Base-by-base conservation (phyloP, 2,888 invertebrate species). In the Conistra vaccinii region DNA sequence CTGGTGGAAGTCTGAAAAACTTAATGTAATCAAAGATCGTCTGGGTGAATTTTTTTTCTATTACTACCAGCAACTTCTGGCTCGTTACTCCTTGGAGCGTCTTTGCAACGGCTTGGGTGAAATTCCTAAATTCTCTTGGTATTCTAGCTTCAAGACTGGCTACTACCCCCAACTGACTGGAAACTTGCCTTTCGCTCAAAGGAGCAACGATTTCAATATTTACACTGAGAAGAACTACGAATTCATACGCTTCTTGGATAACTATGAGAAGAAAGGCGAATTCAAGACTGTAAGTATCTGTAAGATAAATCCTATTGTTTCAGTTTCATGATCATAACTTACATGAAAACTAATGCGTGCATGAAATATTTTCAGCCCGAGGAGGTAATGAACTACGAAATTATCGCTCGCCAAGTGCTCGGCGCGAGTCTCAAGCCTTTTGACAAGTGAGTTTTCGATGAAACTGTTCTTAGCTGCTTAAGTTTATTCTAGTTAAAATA, bases 61-160 rank as follows among this genome's bases (percentile, higher is more conserved):
- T 94, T 95, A 96, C 90, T 97, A 98, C 90, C 97, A 98, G 89
- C 97, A 98, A 91, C 89, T 98, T 23, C 90, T 97, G 87, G 97
- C 97, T 78, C 97, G 98, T 89, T 98, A 97, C 95, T 97, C 97
- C 89, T 92, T 98, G 89, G 98, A 98, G 89, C 97, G 98, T 92
- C 93, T 97, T 73, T 96, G 97, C 51, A 97, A 97, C 85, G 97
- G 97, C 32, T 89, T 98, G 78, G 97, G 97, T 23, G 97, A 97
- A 62, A 97, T 98, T 81, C 96, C 97, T 10, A 95, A 97, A 51
- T 97, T 97, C 90, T 96, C 97, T n/a, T 97, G 97, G 96, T 98
- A 96, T 92, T 96, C 97, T 71, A 97, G 98, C 2, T 92, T 94
- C 78, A 89, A 92, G 80, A 91, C 92, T 82, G 95, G 95, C 35